Base-by-base conservation (phyloP, 2,797 vertebrate species). In the Tenualosa ilisha region DNA sequence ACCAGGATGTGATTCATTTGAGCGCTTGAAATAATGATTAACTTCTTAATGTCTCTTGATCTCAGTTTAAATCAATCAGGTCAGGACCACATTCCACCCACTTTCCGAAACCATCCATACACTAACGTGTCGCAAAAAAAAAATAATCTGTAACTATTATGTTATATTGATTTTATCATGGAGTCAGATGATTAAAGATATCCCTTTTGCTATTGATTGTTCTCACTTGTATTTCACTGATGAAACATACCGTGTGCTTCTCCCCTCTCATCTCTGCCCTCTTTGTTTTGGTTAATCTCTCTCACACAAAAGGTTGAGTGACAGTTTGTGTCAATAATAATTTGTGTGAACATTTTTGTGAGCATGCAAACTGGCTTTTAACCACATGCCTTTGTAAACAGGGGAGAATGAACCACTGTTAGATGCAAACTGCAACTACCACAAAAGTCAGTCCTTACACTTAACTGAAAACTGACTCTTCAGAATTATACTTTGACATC, bases 141-240 rank as follows among this genome's bases (percentile, higher is more conserved):
- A 37, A 9, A 15, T 20, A 20, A 43, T 79, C 37, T 40, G 72
- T 79, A 79, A 12, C 63, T 56, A 4, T 15, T 31, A 37, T 72
- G 37, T 20, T 37, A 22, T 79, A 79, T 79, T 79, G 72, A 79
- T 43, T 79, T 79, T 46, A 79, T 79, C 72, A 79, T 40, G 31
- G 12, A 37, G 65, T 79, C 17, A 22, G 17, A 46, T 43, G 72
- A 79, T 79, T 79, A 46, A 79, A 46, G 72, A 79, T 79, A 46
- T 46, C 40, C 26, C 65, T 40, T 17, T 72, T 37, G 65, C 37
- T 6, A 79, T 43, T 79, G 72, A 79, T 79, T 79, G 40, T 79
- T 79, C 2, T 79, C 72, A 79, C 68, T 68, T 68, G 26, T 2
- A 37, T 37, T 15, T 68, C 37, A 43, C 40, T 79, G 40, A 79